Evolutionary conservation across 2,797 vertebrate species (phyloP).

Genomic region (Tachyglossus aculeatus): DNA sequence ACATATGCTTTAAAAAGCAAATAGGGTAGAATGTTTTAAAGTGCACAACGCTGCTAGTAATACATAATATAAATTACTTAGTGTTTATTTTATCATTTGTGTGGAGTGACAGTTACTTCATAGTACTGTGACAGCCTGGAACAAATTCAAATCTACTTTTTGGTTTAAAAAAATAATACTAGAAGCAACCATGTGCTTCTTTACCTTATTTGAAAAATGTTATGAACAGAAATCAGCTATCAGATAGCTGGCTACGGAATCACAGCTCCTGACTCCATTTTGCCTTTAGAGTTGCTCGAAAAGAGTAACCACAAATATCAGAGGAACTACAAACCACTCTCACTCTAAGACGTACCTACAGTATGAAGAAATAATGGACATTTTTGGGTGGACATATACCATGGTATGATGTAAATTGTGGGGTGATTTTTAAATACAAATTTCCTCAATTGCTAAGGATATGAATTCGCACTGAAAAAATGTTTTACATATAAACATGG

Average conservation of each 20-base stretch:
- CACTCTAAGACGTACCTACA: background rate
- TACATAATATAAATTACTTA: background rate
- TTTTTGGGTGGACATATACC: background rate
- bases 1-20: slow-evolving; percentile 12
- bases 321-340: background rate
- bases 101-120: slow-evolving; percentile 30
- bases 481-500: too few species aligned
- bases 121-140: slow-evolving; percentile 5
- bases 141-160: background rate
- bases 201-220: too few species aligned
- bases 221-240: too few species aligned
- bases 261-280: background rate
- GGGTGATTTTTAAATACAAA: too few species aligned
- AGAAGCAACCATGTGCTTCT: too few species aligned
- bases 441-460: too few species aligned
- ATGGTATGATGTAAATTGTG: too few species aligned
- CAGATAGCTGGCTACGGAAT: background rate
- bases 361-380: background rate
- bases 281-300: background rate
- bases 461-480: too few species aligned
- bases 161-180: background rate
- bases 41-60: slow-evolving; percentile 30
- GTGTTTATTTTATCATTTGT: slow-evolving; percentile 5
- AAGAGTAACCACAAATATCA: background rate
- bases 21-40: slow-evolving; percentile 27